Evolutionary conservation across 2,888 invertebrate genomes (phyloP), one percentile per base, ranked within the genome.

Genomic region (Lasioglossum zephyrum): DNA sequence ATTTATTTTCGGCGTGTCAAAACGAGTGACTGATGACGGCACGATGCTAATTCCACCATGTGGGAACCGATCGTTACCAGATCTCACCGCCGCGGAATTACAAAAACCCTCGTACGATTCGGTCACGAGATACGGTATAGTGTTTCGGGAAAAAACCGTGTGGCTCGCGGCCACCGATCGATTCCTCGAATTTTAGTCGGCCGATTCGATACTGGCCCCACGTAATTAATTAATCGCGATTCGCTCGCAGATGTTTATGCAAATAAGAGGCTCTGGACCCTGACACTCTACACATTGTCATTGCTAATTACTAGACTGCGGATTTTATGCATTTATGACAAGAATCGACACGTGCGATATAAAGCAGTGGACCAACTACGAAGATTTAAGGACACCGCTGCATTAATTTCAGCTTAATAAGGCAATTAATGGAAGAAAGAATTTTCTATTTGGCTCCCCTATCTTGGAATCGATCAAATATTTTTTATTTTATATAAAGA

Each of bases 11-110:
- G 84, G 81, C 88, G 87, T 88, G 93, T 92, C 92, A 92, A 92
- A 91, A 90, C 88, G 91, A 91, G 92, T 94, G 94, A 94, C 91
- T 91, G 93, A 94, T 93, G 93, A 93, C 91, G 84, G 88, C 87
- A 81, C 90, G 89, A 93, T 91, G 92, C 91, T 92, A 92, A 93
- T 93, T 93, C 87, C 89, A 86, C 85, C 89, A 90, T 92, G 91
- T 92, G 92, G 93, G 92, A 92, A 92, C 91, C 91, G 88, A 91
- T 89, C 90, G 88, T 90, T 90, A 88, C 88, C 89, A 86, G 87
- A 91, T 90, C 91, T 89, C 81, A 63, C 75, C 86, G 88, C 36
- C 76, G 79, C 82, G 82, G 66, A 88, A 84, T 84, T 82, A 84
- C 82, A 89, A 89, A 90, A 90, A 90, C 73, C 63, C 49, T n/a